These are phyloP conservation scores for Polia nebulosa DNA, from an alignment of 2,888 invertebrate species.

Conservation along the genomic window DNA sequence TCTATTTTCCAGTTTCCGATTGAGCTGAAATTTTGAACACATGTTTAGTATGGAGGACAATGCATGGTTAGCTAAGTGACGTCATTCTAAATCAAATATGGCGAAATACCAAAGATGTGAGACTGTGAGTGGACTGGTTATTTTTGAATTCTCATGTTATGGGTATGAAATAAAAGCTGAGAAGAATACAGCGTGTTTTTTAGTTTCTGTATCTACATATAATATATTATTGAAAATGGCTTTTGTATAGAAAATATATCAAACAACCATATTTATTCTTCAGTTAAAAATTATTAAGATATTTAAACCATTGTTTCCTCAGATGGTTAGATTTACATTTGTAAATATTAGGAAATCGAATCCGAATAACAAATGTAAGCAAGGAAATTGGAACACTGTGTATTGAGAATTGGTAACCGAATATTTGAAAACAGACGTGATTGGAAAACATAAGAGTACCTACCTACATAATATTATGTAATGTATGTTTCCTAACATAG, in stretches of 20 bases:
- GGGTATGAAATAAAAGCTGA: too few species aligned
- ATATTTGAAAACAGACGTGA: constrained; percentile 28
- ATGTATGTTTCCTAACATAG: neutral
- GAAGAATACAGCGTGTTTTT: too few species aligned
- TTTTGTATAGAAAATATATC: neutral
- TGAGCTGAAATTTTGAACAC: too few species aligned
- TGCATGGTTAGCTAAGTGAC: too few species aligned
- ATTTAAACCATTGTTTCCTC: neutral
- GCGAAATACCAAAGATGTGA: too few species aligned
- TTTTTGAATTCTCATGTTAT: too few species aligned
- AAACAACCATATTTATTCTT: neutral
- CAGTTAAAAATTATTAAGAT: neutral
- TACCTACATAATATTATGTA: constrained; percentile 5
- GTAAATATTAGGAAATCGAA: constrained; percentile 34
- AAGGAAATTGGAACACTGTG: constrained; percentile 33
- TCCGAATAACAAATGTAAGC: constrained; percentile 23
- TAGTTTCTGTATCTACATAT: too few species aligned
- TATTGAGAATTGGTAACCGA: constrained; percentile 24
- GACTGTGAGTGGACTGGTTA: too few species aligned
- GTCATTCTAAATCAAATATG: too few species aligned
- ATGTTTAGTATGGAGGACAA: too few species aligned
- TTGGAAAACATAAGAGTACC: constrained; percentile 7
- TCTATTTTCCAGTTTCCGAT: too few species aligned
- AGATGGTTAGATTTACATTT: neutral
- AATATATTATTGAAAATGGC: too few species aligned